Percentiles rank a stretch among this genome's conserved stretches.
Evolutionary conservation across 1,140 invertebrate genomes (phyloP).

Genomic region (Achatina immaculata): DNA sequence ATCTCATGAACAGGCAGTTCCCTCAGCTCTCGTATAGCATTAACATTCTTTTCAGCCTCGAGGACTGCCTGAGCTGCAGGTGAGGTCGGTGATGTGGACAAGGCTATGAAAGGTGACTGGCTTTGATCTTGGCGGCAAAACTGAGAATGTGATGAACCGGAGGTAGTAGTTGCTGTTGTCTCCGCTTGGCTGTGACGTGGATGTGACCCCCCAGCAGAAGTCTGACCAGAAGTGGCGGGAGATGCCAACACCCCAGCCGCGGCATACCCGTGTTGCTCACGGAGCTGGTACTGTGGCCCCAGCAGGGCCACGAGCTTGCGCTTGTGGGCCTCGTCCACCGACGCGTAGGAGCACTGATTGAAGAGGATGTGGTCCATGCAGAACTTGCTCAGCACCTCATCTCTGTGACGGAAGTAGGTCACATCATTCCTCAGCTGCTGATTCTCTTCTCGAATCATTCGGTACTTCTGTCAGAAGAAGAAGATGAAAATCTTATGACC

Average conservation of each 20-base stretch:
- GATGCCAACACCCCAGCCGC: not conserved
- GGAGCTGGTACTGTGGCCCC: too few relatives aligned
- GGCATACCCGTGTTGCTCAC: too few relatives aligned
- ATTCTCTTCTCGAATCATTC: conserved; percentile 7
- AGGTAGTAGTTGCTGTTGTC: not conserved
- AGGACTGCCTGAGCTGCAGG: not conserved
- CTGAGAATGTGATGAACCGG: not conserved
- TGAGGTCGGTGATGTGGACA: not conserved
- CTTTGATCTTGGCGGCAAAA: not conserved
- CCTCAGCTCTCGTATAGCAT: not conserved
- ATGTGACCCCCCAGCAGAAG: not conserved
- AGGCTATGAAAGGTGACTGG: not conserved
- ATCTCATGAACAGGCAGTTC: not conserved
- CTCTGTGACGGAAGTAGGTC: not conserved
- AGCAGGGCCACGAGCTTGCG: not conserved
- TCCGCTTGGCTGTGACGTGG: not conserved
- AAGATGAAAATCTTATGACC: too few relatives aligned
- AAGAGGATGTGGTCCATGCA: conserved; percentile 10
- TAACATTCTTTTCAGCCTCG: not conserved
- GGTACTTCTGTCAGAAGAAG: not conserved
- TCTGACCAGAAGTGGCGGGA: not conserved
- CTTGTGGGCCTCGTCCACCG: not conserved
- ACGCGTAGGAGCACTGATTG: not conserved
- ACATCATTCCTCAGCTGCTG: conserved; percentile 13
- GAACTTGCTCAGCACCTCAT: not conserved